Percentiles rank a stretch among this genome's conserved stretches.
These are phyloP conservation scores for Troglohyphantes excavatus DNA, from an alignment of 2,888 invertebrate genomes.

Conservation along the genomic window DNA sequence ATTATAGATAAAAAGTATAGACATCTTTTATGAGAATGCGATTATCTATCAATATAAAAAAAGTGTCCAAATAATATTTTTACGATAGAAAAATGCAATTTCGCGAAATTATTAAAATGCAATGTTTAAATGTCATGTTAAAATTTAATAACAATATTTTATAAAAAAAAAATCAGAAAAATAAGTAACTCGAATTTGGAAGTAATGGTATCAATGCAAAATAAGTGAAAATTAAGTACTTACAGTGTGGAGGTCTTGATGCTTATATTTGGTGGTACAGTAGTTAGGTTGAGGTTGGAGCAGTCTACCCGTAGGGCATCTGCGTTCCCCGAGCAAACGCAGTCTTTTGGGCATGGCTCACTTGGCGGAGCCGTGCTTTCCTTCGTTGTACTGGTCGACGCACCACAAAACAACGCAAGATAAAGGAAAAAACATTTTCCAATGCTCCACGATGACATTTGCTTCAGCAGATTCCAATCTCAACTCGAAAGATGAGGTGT, in stretches of 20 bases:
- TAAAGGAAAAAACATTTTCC: conserved; percentile 62
- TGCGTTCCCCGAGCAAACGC: conserved; percentile 58
- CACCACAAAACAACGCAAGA: conserved; percentile 37
- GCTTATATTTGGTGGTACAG: conserved; percentile 59
- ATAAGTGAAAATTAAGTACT: conserved; percentile 19
- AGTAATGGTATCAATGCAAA: neutral
- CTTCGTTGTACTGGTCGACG: neutral
- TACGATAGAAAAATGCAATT: no score
- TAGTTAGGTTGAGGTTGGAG: conserved; percentile 65
- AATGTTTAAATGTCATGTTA: no score
- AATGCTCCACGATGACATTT: conserved; percentile 37
- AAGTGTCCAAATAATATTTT: no score
- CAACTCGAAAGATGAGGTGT: neutral
- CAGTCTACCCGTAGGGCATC: conserved; percentile 70
- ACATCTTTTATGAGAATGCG: no score
- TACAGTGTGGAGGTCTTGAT: conserved; percentile 30
- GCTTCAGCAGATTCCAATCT: conserved; percentile 8
- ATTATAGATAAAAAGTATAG: no score
- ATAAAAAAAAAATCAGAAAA: no score
- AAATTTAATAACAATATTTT: no score
- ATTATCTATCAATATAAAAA: no score
- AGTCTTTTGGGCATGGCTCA: conserved; percentile 57
- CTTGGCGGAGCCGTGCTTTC: conserved; percentile 11
- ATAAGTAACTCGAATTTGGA: neutral
- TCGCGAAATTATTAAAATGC: no score